These are phyloP conservation scores for Drosophila lowei DNA, from an alignment of 1,140 invertebrate species.

Conservation along the genomic window DNA sequence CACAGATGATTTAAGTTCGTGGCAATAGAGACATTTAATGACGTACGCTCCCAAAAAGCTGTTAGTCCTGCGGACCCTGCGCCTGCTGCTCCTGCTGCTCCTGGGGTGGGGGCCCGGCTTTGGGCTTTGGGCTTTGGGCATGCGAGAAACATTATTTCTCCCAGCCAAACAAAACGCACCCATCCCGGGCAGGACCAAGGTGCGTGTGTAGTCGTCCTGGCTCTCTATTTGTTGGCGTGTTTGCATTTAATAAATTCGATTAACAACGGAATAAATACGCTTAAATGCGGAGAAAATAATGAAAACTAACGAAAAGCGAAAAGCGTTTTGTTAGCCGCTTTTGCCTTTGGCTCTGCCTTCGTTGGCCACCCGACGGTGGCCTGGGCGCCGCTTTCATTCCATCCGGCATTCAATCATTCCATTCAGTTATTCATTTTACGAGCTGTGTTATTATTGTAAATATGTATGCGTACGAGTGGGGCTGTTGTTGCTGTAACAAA, in stretches of 20 bases:
- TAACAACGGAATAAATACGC: constrained; percentile 82
- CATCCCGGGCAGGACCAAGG: constrained; percentile 41
- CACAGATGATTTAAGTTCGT: constrained; percentile 11
- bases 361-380: constrained; percentile 38
- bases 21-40: constrained; percentile 67
- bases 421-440: constrained; percentile 77
- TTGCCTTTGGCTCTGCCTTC: constrained; percentile 16
- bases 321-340: constrained; percentile 73
- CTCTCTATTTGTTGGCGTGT: constrained; percentile 68
- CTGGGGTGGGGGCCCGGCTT: constrained; percentile 26
- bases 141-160: constrained; percentile 74
- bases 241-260: constrained; percentile 82
- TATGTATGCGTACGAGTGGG: constrained; percentile 46
- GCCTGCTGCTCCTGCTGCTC: not conserved
- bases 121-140: constrained; percentile 63
- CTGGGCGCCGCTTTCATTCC: constrained; percentile 71
- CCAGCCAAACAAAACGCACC: constrained; percentile 75
- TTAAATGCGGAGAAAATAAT: constrained; percentile 81
- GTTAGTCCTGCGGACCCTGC: too few relatives aligned
- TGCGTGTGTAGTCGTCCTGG: constrained; percentile 25
- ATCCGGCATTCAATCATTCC: constrained; percentile 76
- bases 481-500: constrained; percentile 69
- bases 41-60: constrained; percentile 3
- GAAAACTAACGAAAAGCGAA: constrained; percentile 82
- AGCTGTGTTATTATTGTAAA: constrained; percentile 82